Evolutionary conservation across 2,113 vertebrate genomes (phyloP), one percentile per base, ranked within the genome.

Genomic region (Neolamprologus fasciatus): DNA sequence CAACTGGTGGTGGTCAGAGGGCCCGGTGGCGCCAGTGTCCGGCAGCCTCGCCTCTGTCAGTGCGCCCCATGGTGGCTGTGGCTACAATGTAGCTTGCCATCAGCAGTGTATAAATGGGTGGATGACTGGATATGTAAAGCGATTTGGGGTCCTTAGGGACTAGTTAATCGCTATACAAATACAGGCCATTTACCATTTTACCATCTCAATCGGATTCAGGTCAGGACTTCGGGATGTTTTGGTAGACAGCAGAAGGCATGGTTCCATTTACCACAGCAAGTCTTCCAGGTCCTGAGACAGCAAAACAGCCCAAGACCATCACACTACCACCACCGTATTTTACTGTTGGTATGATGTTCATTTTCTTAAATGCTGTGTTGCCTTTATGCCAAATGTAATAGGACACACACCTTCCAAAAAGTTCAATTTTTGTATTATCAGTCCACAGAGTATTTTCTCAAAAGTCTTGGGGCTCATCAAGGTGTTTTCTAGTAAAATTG

Each of bases 21-120:
- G 23, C 55, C 8, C 3, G 23, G 26, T 58, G 55, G 55, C 0
- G 0, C 26, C 26, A 58, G 23, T 16, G 55, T 58, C 13, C 0
- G 5, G 26, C 26, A 16, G 23, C 8, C 55, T 58, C 3, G 1
- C 55, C 55, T 58, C 23, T 16, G 55, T 28, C 55, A 23, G 53
- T 54, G 53, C 53, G 10, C 53, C 10, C 10, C 53, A 57, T 23
- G 54, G 51, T 21, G 51, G 51, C n/a, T 28, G 13, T 58, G 23
- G 55, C 3, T 58, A 28, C 8, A 28, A 58, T 9, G 5, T 16
- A 58, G 55, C 26, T 57, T 58, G 1, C 26, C 55, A 58, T 58
- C 55, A 58, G 0, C 55, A 57, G 13, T 58, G 26, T 58, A 0
- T 28, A 23, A 28, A 16, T 58, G 23, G 23, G 23, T 28, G 55